phyloP scores from a whole-genome alignment of 2,113 vertebrate species.

The Hirundichthys speculiger region DNA sequence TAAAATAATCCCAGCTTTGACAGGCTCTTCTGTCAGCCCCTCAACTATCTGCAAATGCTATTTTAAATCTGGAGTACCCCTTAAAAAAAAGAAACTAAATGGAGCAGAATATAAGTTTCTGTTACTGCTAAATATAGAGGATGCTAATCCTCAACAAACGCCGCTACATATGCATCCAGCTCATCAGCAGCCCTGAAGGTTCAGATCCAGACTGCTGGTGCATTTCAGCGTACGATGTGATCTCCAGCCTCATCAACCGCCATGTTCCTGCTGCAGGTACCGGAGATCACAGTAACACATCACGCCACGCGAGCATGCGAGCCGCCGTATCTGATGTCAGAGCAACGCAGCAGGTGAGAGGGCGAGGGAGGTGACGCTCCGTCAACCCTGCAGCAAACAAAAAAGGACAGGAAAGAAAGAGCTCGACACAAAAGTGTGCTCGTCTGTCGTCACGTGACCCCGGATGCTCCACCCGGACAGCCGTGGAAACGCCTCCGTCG shows the following conservation, averaged over 20 bases:
- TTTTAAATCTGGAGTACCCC: constrained; percentile 1
- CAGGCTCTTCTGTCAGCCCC: not conserved
- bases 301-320: too few relatives aligned
- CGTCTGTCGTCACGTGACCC: too few relatives aligned
- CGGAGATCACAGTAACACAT: too few relatives aligned
- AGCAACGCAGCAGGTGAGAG: too few relatives aligned
- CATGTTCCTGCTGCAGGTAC: not conserved
- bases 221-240: not conserved
- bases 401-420: too few relatives aligned
- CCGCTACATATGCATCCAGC: constrained; percentile 48
- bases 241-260: too few relatives aligned
- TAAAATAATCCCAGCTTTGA: not conserved
- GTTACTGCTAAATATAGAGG: constrained; percentile 62
- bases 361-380: too few relatives aligned
- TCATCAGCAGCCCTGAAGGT: constrained; percentile 56
- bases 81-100: constrained; percentile 2
- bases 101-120: constrained; percentile 19
- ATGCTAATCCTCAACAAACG: constrained; percentile 61
- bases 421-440: too few relatives aligned
- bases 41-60: not conserved
- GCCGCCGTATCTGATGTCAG: too few relatives aligned
- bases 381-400: too few relatives aligned
- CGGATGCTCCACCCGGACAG: too few relatives aligned
- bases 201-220: constrained; percentile 50
- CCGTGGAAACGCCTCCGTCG: too few relatives aligned